phyloP scores from a whole-genome alignment of 2,113 vertebrate species.

The Pterocles burchelli region DNA sequence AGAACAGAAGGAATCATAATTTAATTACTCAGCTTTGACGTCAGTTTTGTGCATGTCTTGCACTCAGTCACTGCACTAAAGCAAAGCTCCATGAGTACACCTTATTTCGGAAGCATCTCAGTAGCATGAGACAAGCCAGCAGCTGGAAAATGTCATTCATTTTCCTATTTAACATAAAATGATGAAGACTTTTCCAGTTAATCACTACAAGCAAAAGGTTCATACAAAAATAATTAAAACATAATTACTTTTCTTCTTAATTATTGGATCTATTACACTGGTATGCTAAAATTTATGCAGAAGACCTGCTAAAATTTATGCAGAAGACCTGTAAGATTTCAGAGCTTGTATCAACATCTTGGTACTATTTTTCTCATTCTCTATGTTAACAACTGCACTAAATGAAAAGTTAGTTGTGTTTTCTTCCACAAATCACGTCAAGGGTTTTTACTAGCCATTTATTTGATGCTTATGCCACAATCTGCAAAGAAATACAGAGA shows the following conservation, averaged over 20 bases:
- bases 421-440: neutral
- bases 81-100: neutral
- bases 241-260: neutral
- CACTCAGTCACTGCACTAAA: neutral
- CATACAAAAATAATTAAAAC: neutral
- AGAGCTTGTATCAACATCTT: neutral
- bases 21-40: conserved; percentile 4
- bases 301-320: neutral
- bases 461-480: neutral
- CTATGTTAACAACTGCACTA: neutral
- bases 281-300: neutral
- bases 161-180: neutral
- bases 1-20: neutral
- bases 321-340: neutral
- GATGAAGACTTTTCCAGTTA: neutral
- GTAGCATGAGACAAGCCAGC: neutral
- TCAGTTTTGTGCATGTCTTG: neutral
- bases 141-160: neutral
- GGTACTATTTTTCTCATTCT: neutral
- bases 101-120: neutral
- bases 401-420: neutral
- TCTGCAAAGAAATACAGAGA: neutral
- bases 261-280: neutral
- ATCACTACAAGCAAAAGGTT: neutral
- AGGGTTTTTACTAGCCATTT: neutral